Evolutionary conservation across 2,113 vertebrate genomes (phyloP).

Genomic region (Nibea albiflora): DNA sequence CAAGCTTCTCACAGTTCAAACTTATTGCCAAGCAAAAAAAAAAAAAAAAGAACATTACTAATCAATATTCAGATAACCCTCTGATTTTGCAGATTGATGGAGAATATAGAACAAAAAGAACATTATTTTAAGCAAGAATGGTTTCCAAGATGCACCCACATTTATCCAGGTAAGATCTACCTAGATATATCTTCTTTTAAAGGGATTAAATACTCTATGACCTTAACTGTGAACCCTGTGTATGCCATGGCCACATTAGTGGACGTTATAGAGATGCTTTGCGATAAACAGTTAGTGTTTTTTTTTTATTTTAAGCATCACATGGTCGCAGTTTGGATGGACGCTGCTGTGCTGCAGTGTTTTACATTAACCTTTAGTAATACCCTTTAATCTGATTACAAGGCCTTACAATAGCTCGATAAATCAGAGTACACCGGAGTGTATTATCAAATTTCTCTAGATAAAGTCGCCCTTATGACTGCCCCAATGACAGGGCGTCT

Average conservation of each 20-base stretch:
- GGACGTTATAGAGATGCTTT: not conserved
- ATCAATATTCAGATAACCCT: not conserved
- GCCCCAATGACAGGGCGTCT: constrained; percentile 16
- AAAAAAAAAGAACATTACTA: not conserved
- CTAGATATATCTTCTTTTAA: not conserved
- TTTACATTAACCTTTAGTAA: constrained; percentile 29
- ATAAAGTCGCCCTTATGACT: constrained; percentile 34
- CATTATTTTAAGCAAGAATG: not conserved
- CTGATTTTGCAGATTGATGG: too few species aligned
- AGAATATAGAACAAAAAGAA: not conserved
- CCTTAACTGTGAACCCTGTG: not conserved
- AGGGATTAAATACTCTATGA: not conserved
- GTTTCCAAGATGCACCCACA: not conserved
- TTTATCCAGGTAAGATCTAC: not conserved
- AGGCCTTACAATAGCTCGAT: constrained; percentile 17
- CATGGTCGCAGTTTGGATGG: not conserved
- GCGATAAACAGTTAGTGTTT: not conserved
- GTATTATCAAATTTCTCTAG: constrained; percentile 40
- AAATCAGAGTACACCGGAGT: constrained; percentile 18
- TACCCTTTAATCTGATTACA: constrained; percentile 48
- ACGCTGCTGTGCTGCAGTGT: not conserved
- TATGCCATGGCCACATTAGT: not conserved
- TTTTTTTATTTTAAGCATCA: not conserved
- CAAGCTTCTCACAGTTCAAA: not conserved
- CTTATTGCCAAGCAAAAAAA: not conserved